Percentiles rank a stretch among this genome's conserved stretches.
Conservation (phyloP, 2,888 invertebrate genomes). For the Meghimatium bilineatum region DNA sequence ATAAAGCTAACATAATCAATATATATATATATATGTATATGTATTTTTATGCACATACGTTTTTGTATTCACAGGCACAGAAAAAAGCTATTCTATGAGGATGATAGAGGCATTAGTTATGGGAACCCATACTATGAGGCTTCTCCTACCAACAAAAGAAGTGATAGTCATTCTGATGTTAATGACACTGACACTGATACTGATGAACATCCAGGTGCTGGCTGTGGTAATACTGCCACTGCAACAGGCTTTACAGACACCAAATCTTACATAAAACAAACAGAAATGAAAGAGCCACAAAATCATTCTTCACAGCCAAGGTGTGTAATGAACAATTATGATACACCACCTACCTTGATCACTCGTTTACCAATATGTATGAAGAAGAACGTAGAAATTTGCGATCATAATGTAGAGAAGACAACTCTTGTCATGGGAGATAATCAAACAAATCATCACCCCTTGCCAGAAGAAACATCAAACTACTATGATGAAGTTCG, state of each 20-base stretch:
- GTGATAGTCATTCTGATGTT: not conserved
- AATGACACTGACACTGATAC: not conserved
- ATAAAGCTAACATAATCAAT: too few species aligned
- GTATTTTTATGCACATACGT: too few species aligned
- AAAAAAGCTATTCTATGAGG: conserved; percentile 28
- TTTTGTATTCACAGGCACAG: conserved; percentile 3
- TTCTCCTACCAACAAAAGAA: not conserved
- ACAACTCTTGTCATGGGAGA: too few species aligned
- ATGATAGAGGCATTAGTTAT: conserved; percentile 36
- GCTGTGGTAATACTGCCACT: not conserved
- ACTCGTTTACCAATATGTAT: not conserved
- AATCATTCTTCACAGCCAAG: conserved; percentile 7
- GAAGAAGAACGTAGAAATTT: not conserved
- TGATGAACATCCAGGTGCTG: not conserved
- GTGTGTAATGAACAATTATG: conserved; percentile 44
- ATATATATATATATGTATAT: too few species aligned
- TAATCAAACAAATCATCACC: not conserved
- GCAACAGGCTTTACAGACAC: not conserved
- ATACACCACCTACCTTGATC: conserved; percentile 30
- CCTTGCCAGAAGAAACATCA: not conserved
- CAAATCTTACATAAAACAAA: not conserved
- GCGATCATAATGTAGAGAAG: not conserved
- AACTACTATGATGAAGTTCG: conserved; percentile 31
- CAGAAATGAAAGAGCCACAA: conserved; percentile 7
- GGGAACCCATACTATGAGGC: conserved; percentile 44